Evolutionary conservation across 2,113 vertebrate species (phyloP), one percentile per base, ranked within the genome.

Genomic region (Tetrao urogallus): DNA sequence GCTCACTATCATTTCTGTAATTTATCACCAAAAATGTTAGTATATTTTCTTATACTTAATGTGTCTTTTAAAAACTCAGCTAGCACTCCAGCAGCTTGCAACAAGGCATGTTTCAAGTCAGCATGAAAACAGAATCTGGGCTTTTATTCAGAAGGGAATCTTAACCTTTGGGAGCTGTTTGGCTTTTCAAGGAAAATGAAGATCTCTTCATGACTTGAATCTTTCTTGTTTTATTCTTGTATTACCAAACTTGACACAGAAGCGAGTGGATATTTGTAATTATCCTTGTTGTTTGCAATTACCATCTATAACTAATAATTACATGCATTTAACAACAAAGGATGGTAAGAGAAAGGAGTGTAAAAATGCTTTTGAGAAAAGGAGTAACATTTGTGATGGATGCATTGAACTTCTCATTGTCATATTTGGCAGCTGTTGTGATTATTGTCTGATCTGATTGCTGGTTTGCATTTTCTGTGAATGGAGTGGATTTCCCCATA

Each of bases 21-120:
- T 67, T 54, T 90, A 82, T 84, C 89, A 83, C 84, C 86, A 91
- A 95, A 97, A 86, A 91, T 82, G 11, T 83, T 70, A 71, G 38
- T 10, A 12, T 77, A 54, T 69, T 76, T 92, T 56, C 82, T 81
- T 73, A 21, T 76, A 83, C 76, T 93, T 84, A 71, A 63, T 71
- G 4, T 1, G 1, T 84, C 43, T 89, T 91, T 11, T 11, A 71
- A 91, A 91, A 54, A 54, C 42, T 75, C 77, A 24, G 58, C 72
- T 67, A 30, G n/a, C 9, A 43, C 0, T 15, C 43, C 65, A 94
- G 54, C 86, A 92, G 8, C 58, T 91, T 90, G 34, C n/a, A 89
- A 66, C 24, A 81, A 74, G 34, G 38, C 36, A 81, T 86, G 54
- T 66, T 61, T 92, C 58, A 66, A 1, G 3, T 57, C 21, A 32